Evolutionary conservation across 2,888 invertebrate species (phyloP), one percentile per base, ranked within the genome.

Genomic region (Brenthis daphne): DNA sequence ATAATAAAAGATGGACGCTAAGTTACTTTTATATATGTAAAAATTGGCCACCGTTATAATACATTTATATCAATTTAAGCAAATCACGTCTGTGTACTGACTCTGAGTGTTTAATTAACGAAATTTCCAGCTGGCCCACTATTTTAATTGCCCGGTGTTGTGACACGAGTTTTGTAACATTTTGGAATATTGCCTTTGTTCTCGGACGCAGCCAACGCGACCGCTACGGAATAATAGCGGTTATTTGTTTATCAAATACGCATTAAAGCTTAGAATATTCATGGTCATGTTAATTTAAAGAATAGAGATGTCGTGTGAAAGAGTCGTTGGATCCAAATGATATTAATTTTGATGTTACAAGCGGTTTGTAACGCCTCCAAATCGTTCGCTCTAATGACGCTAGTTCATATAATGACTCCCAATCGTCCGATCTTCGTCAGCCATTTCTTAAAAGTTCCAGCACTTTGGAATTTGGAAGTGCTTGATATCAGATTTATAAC

Each of bases 301-400:
- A 83, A 91, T 90, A 85, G 89, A 92, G 90, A 89, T 89, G 91
- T 90, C 90, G 90, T 89, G 89, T 90, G 89, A 90, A 90, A 85
- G 81, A 81, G 82, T 83, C 82, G 85, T 87, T 84, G 83, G 77
- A 77, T 77, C 80, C 82, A 85, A 87, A 90, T 87, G 81, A 88
- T 90, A 90, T 90, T 89, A 89, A 90, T 91, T 91, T 88, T 77
- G 80, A 82, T 77, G 81, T 77, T 80, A 79, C 80, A 78, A 79
- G 81, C 82, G 79, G 82, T 79, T 83, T 84, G 83, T 84, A 86
- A 85, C 83, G 84, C 83, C 80, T 85, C 79, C 77, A 84, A 88
- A 85, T 84, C 83, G 85, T 80, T 78, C 77, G 65, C 76, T 79
- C 78, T 89, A 88, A 90, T 86, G 88, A 84, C 80, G 79, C 81